Evolutionary conservation across 2,113 vertebrate species (phyloP).

Genomic region (Brienomyrus brachyistius): DNA sequence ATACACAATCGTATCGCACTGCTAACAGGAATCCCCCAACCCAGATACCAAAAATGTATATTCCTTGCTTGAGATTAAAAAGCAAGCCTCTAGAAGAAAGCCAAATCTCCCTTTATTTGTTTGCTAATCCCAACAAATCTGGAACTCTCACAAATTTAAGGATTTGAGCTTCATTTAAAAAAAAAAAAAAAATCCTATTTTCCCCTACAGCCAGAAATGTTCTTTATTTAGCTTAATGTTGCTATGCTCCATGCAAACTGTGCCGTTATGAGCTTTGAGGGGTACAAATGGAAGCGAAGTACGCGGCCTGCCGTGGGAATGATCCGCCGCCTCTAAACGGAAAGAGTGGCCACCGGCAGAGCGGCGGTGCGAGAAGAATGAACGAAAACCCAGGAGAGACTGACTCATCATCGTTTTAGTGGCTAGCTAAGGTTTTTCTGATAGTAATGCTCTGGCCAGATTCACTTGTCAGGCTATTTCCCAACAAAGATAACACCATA

Average conservation of each 20-base stretch:
- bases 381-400: constrained; percentile 1
- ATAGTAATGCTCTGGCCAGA: not conserved
- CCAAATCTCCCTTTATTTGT: not conserved
- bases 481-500: not conserved
- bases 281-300: not conserved
- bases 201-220: not conserved
- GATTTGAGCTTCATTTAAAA: constrained; percentile 9
- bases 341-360: not conserved
- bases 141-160: constrained; percentile 15
- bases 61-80: not conserved
- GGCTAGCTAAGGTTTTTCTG: not conserved
- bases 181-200: not conserved
- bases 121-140: constrained; percentile 16
- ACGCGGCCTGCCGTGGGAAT: not conserved
- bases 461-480: not conserved
- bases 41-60: not conserved
- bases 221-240: constrained; percentile 17
- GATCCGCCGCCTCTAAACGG: not conserved
- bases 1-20: not conserved
- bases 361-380: not conserved
- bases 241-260: not conserved
- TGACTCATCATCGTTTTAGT: not conserved
- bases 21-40: not conserved
- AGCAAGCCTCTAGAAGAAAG: not conserved
- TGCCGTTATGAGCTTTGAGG: not conserved